phyloP scores from a whole-genome alignment of 1,140 invertebrate genomes.

The Zaprionus vittiger region DNA sequence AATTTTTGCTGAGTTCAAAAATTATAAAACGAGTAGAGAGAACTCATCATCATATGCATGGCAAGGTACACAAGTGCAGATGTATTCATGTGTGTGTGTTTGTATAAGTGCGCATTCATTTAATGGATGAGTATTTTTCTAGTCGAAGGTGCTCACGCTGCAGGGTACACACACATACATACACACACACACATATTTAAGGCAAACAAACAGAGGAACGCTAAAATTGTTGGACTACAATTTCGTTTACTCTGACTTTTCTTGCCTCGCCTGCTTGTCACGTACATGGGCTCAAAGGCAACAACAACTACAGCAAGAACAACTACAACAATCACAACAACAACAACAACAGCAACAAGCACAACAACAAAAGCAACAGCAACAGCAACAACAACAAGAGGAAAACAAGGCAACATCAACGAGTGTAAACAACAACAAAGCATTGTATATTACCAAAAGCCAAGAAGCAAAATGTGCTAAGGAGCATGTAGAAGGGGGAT shows the following conservation, averaged over 20 bases:
- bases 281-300: conserved; percentile 42
- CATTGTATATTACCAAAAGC: conserved; percentile 43
- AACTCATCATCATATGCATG: not conserved
- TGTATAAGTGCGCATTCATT: conserved; percentile 27
- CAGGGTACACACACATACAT: not conserved
- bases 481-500: not conserved
- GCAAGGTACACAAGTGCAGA: not conserved
- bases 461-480: conserved; percentile 42
- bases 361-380: conserved; percentile 20
- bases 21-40: not conserved
- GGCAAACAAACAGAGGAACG: conserved; percentile 52
- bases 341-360: conserved; percentile 15
- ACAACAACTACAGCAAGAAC: conserved; percentile 34
- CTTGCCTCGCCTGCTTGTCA: conserved; percentile 49
- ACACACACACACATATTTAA: conserved; percentile 27
- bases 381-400: not conserved
- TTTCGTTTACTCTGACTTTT: conserved; percentile 75
- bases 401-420: conserved; percentile 31
- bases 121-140: conserved; percentile 48
- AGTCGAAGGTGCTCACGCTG: conserved; percentile 5
- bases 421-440: conserved; percentile 58
- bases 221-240: conserved; percentile 57
- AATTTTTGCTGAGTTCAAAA: conserved; percentile 9
- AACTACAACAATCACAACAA: conserved; percentile 37
- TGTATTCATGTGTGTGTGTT: not conserved